Evolutionary conservation across 2,113 vertebrate genomes (phyloP).

Genomic region (Atherinomorus stipes): DNA sequence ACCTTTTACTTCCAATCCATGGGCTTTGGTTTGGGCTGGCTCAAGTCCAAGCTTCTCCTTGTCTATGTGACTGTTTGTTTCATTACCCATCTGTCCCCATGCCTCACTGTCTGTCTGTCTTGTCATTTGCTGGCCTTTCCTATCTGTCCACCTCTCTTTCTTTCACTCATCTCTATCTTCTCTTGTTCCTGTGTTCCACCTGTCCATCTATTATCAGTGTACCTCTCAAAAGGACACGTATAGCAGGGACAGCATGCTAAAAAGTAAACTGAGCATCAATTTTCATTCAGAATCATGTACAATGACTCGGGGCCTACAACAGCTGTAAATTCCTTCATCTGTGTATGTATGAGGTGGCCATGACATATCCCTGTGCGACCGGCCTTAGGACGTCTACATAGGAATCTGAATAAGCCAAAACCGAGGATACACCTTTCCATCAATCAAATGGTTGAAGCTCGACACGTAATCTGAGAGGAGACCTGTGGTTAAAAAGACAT

Average conservation of each 20-base stretch:
- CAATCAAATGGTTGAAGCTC: constrained; percentile 28
- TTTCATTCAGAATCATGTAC: constrained; percentile 23
- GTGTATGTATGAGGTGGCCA: not conserved
- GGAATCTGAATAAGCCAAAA: constrained; percentile 30
- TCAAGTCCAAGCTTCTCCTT: constrained; percentile 35
- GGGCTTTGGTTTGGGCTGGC: constrained; percentile 63
- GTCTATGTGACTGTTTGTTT: constrained; percentile 39
- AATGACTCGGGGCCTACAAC: not conserved
- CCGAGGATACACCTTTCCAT: constrained; percentile 26
- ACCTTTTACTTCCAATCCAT: constrained; percentile 72
- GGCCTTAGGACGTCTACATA: not conserved
- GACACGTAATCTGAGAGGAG: constrained; percentile 53
- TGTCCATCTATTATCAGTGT: constrained; percentile 36
- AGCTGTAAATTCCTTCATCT: constrained; percentile 40
- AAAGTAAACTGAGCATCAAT: not conserved
- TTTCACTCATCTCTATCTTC: constrained; percentile 30
- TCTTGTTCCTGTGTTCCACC: constrained; percentile 25
- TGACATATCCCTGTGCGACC: not conserved
- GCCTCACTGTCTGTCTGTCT: constrained; percentile 32
- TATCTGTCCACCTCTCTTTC: constrained; percentile 11
- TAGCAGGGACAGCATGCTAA: constrained; percentile 3
- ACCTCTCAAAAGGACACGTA: constrained; percentile 21
- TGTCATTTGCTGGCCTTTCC: constrained; percentile 33
- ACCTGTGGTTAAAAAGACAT: constrained; percentile 53
- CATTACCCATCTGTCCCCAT: constrained; percentile 58